A percentile compares a stretch with the other conserved stretches of the same genome.
Evolutionary conservation across 2,888 invertebrate species (phyloP).

Genomic region (Perizoma affinitatum): DNA sequence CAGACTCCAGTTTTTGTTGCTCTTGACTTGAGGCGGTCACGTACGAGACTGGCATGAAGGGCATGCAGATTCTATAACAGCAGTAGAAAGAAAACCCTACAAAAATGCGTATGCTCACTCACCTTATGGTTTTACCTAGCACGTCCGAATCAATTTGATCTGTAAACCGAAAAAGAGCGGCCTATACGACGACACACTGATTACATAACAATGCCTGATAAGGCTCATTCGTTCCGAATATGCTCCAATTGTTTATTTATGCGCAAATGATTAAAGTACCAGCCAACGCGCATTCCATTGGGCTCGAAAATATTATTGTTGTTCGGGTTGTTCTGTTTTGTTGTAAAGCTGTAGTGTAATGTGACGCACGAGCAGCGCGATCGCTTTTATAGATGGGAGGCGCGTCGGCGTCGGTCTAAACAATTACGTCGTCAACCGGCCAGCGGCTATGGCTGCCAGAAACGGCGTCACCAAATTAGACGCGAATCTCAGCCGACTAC

Average conservation of each 20-base stretch:
- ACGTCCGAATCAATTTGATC: slow-evolving; percentile 11
- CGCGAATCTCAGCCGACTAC: slow-evolving; percentile 51
- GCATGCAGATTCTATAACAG: slow-evolving; percentile 27
- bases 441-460: slow-evolving; percentile 45
- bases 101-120: slow-evolving; percentile 13
- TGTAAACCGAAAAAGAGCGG: slow-evolving; percentile 13
- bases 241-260: slow-evolving; percentile 14
- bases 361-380: slow-evolving; percentile 29
- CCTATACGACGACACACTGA: slow-evolving; percentile 4
- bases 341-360: slow-evolving; percentile 30
- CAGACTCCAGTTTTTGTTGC: slow-evolving; percentile 43
- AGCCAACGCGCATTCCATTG: slow-evolving; percentile 15
- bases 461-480: slow-evolving; percentile 80
- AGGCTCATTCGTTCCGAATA: slow-evolving; percentile 28
- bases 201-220: slow-evolving; percentile 33
- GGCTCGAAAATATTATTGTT: slow-evolving; percentile 39
- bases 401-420: slow-evolving; percentile 45
- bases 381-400: slow-evolving; percentile 37
- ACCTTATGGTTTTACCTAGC: not conserved
- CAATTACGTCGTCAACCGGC: slow-evolving; percentile 50
- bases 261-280: slow-evolving; percentile 11
- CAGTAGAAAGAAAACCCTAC: slow-evolving; percentile 30
- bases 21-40: slow-evolving; percentile 52
- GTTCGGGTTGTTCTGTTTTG: slow-evolving; percentile 44
- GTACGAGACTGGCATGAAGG: slow-evolving; percentile 46